Evolutionary conservation across 2,888 invertebrate species (phyloP), one percentile per base, ranked within the genome.

Genomic region (Protodeltote pygarga): DNA sequence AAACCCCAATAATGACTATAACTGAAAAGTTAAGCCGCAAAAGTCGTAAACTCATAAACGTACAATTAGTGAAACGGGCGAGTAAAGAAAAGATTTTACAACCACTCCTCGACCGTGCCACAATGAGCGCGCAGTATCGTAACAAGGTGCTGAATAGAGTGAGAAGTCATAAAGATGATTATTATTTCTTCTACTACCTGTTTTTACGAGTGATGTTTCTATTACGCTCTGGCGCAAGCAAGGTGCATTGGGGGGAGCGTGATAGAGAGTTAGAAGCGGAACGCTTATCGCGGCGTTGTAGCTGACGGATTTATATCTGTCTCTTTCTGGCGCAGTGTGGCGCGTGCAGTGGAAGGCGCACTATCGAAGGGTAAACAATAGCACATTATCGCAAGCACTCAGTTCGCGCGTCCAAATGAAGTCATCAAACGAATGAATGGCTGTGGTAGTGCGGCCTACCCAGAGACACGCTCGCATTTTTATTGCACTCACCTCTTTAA

Each of bases 181-280:
- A 92, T 92, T 92, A 93, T 93, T 92, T 92, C 92, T 90, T 91
- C 92, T 92, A 92, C 92, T 92, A 92, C 92, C 92, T 92, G 92
- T 92, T 92, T 92, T 92, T 92, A 90, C 89, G 91, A 87, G 83
- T 77, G 75, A 73, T 83, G 66, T 73, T 69, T 71, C 83, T 76
- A 70, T 91, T 83, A 74, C 88, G 65, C 65, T 92, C 83, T 61
- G 71, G 53, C 86, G 65, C 71, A 59, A 8, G 49, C 28, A 27
- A 42, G 42, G 29, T 46, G 52, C 50, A 55, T 64, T 61, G 34
- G 87, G 49, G 71, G 41, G 86, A 91, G 77, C 61, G 86, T 71
- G 89, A 89, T 64, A 74, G 85, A 54, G 53, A 57, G 75, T 60
- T 71, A 68, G 77, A 77, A 71, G 84, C 77, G 76, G 76, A 81